Conservation (phyloP, 2,113 vertebrate species). For the Dinomys branickii region DNA sequence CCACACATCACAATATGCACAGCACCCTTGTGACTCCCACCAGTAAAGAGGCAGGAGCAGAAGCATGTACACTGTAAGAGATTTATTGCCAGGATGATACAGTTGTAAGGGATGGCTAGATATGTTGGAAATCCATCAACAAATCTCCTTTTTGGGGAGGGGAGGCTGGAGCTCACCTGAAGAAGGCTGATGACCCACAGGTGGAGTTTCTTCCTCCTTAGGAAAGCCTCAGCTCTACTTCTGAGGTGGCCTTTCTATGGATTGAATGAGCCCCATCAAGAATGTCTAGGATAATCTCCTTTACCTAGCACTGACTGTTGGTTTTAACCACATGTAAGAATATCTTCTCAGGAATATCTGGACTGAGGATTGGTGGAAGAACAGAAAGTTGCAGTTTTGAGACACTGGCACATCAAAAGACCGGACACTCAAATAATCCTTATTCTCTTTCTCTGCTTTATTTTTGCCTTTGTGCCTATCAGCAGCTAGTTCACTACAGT, state of each 20-base stretch:
- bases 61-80: background rate
- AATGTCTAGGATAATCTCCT: background rate
- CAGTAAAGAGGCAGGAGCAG: background rate
- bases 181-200: background rate
- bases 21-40: accelerated
- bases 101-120: background rate
- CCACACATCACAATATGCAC: no score
- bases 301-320: background rate
- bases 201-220: background rate
- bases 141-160: accelerated
- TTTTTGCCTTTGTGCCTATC: background rate
- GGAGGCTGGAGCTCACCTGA: background rate
- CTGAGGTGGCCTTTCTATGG: background rate
- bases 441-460: background rate
- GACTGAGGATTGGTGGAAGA: background rate
- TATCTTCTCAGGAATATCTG: background rate
- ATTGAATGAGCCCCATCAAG: background rate
- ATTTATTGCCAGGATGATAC: background rate
- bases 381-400: background rate
- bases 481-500: background rate
- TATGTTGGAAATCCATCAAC: background rate
- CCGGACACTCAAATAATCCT: no score
- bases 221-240: background rate
- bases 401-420: background rate
- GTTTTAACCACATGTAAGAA: background rate